A percentile compares a stretch with the other conserved stretches of the same genome.
These are phyloP conservation scores for Schrankia costaestrigalis DNA, from an alignment of 2,888 invertebrate genomes.

Conservation along the genomic window DNA sequence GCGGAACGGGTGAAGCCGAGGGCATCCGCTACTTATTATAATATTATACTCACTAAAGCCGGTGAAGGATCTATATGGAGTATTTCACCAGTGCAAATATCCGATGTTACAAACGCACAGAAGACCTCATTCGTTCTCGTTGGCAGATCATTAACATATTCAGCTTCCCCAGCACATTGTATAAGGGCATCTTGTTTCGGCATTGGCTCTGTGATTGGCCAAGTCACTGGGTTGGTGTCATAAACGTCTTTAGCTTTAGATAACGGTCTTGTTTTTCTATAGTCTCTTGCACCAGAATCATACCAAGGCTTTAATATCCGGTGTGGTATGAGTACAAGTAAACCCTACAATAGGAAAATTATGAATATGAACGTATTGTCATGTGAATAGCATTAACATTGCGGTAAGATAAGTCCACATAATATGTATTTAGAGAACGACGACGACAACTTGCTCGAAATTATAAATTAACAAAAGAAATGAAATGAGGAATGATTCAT, in stretches of 20 bases:
- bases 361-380: no score
- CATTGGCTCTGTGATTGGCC: conserved; percentile 84
- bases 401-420: no score
- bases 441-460: no score
- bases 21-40: no score
- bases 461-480: no score
- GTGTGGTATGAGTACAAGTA: conserved; percentile 73
- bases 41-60: conserved; percentile 78
- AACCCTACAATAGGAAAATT: conserved; percentile 74
- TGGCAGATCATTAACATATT: conserved; percentile 83
- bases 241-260: conserved; percentile 83
- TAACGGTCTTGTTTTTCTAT: conserved; percentile 76
- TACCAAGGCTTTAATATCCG: conserved; percentile 63
- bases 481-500: no score
- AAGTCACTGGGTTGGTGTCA: conserved; percentile 82
- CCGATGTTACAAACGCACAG: conserved; percentile 83
- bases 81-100: conserved; percentile 79
- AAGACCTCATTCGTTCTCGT: conserved; percentile 81
- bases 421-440: no score
- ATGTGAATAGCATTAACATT: no score
- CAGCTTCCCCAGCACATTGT: conserved; percentile 84
- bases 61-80: conserved; percentile 80
- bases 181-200: conserved; percentile 82
- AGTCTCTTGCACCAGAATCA: conserved; percentile 70
- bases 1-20: no score